Base-by-base conservation (phyloP, 1,140 invertebrate genomes). In the Potamilus streckersoni region DNA sequence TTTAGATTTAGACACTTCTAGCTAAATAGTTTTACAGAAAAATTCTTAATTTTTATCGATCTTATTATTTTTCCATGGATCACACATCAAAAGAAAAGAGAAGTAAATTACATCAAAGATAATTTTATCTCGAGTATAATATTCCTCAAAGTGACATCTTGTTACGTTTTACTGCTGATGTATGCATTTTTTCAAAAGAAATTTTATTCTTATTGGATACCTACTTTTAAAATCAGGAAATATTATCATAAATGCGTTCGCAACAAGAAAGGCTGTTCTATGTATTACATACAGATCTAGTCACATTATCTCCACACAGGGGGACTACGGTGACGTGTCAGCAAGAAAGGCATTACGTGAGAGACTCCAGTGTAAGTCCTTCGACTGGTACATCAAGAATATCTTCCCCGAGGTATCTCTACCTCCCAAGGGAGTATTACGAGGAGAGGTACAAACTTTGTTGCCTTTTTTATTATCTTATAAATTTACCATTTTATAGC, bases 351-450 rank as follows among this genome's bases (percentile, higher is more conserved):
- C 93, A 58, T 88, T 99, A 13, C 91, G 96, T 56, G 91, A 96
- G 80, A 92, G 92, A 79, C 90, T 99, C 2, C 90, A 95, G 11
- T 99, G 98, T 87, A 97, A 98, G 88, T 93, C 95, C 69, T 99
- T 99, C 85, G 92, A 94, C 67, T 99, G 98, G 98, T 99, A 98
- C 89, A 91, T 99, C 71, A 93, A 96, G 27, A 97, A 97, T 86
- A 93, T 99, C 31, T 99, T 98, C 91, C 97, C 97, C 17, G 96
- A 73, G 94, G 94, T 96, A 93, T 81, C 95, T 0, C 77, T 89
- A 58, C 88, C 89, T 2, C 65, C 76, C 6, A 65, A 83, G 6
- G 80, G 78, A 59, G 67, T 74, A 19, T 80, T 79, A 15, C 70
- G 77, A 56, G 84, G 84, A n/a, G 79, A 83, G 79, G 84, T 85